Conservation (phyloP, 2,797 vertebrate genomes). For the Coranthus polyacanthus region DNA sequence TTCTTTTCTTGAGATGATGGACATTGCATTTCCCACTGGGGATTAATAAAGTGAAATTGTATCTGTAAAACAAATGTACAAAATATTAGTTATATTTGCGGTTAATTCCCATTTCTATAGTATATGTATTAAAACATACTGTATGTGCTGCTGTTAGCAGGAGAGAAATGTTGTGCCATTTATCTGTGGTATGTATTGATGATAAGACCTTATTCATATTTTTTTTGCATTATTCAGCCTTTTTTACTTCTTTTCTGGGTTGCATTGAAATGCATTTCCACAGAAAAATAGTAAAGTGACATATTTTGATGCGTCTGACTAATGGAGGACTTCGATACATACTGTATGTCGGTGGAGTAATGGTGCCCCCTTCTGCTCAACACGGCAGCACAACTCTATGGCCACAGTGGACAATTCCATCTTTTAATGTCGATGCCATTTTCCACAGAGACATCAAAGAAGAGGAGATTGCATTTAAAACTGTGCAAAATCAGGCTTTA, state of each 20-base stretch:
- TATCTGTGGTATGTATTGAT: neutral
- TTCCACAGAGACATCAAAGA: conserved; percentile 47
- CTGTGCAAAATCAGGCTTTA: conserved; percentile 88
- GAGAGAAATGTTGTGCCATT: neutral
- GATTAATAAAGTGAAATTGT: no score
- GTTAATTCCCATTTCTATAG: neutral
- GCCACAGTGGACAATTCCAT: conserved; percentile 3
- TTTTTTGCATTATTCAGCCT: neutral
- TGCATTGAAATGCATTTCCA: neutral
- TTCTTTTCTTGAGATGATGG: no score
- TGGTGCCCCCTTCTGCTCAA: conserved; percentile 71
- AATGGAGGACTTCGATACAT: neutral
- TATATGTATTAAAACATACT: neutral
- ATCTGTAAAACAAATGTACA: no score
- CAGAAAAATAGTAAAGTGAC: neutral
- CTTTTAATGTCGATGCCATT: conserved; percentile 18
- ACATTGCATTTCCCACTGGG: no score
- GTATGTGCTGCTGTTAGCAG: neutral
- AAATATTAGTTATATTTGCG: no score
- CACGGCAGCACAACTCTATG: conserved; percentile 11
- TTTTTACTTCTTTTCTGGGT: neutral
- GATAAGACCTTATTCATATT: neutral
- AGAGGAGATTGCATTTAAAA: conserved; percentile 75
- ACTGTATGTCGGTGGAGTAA: conserved; percentile 50
- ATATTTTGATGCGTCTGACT: neutral